phyloP scores from a whole-genome alignment of 2,797 vertebrate species.

The Rhinogobio ventralis region DNA sequence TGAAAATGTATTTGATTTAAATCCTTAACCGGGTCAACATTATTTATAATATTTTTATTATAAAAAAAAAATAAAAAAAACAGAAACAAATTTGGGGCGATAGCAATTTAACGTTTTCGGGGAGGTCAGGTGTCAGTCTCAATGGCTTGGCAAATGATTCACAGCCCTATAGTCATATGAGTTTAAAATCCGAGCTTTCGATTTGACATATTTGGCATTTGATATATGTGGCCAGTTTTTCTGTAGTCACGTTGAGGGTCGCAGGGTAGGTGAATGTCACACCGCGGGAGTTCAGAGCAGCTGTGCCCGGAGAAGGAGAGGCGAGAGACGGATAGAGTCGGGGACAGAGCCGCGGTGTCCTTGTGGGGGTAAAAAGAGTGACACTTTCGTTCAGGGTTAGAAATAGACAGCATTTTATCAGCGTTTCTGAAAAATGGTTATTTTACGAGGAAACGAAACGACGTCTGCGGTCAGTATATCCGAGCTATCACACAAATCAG shows the following conservation, averaged over 20 bases:
- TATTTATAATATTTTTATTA: not conserved
- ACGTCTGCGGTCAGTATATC: slow-evolving; percentile 2
- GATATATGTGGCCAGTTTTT: not conserved
- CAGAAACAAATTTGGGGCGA: not conserved
- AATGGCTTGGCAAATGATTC: not conserved
- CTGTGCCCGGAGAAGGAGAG: slow-evolving; percentile 57
- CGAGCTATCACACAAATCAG: not conserved
- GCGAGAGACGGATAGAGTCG: slow-evolving; percentile 26
- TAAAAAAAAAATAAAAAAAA: not conserved
- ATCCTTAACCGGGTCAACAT: not conserved
- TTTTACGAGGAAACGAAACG: slow-evolving; percentile 42
- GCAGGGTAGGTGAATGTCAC: slow-evolving; percentile 73
- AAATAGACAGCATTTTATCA: slow-evolving; percentile 19
- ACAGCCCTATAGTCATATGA: not conserved
- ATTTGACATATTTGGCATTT: not conserved
- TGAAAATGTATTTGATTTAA: not conserved
- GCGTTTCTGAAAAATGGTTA: not conserved
- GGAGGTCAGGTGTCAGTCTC: slow-evolving; percentile 28
- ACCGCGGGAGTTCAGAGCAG: slow-evolving; percentile 72
- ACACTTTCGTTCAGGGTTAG: slow-evolving; percentile 22
- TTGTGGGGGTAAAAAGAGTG: slow-evolving; percentile 65
- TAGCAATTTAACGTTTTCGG: not conserved
- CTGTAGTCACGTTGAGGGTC: slow-evolving; percentile 70
- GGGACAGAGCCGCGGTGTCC: slow-evolving; percentile 70
- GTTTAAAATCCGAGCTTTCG: not conserved